Base-by-base conservation (phyloP, 2,888 invertebrate species). In the Epinotia brunnichana region DNA sequence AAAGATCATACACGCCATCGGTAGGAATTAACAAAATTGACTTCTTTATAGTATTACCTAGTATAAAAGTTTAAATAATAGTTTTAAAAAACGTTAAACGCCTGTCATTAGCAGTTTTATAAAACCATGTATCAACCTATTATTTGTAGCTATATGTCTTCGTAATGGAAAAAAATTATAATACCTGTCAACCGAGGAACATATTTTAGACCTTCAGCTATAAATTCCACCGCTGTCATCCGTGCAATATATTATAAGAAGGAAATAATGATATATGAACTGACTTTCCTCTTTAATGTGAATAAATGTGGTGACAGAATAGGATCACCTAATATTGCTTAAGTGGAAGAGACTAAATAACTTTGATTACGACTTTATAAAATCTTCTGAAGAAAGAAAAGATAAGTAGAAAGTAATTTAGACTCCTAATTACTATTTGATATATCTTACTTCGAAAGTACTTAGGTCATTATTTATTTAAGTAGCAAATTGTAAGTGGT, bases 141-240 rank as follows among this genome's bases (percentile, higher is more conserved):
- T 19, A 51, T 63, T 19, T 54, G 15, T 48, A 17, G 48, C 11
- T 11, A 68, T 44, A 59, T 48, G 17, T 67, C 67, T 67, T 29
- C 24, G 39, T 59, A 44, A 68, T 56, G 57, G 57, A 56, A 66
- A 66, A 66, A 66, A 60, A 53, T 24, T 66, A 62, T 54, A 53
- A 66, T 66, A 53, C 66, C 39, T 51, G 41, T 66, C 64, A 66
- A n/a, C 66, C 71, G 64, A 44, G 39, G 21, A 60, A 59, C 61
- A 68, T 72, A 72, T 68, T 72, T 62, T 69, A 73, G 62, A n/a
- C 24, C 29, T 44, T 63, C 21, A 54, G 66, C 71, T 17, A 71
- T 71, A 67, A 71, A 71, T 71, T 44, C 15, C 44, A 17, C 60
- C 71, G 60, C 61, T 71, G 71, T 56, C 64, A 48, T 35, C 19